These are phyloP conservation scores for Mystacornis crossleyi DNA, from an alignment of 2,113 vertebrate genomes.

Conservation along the genomic window DNA sequence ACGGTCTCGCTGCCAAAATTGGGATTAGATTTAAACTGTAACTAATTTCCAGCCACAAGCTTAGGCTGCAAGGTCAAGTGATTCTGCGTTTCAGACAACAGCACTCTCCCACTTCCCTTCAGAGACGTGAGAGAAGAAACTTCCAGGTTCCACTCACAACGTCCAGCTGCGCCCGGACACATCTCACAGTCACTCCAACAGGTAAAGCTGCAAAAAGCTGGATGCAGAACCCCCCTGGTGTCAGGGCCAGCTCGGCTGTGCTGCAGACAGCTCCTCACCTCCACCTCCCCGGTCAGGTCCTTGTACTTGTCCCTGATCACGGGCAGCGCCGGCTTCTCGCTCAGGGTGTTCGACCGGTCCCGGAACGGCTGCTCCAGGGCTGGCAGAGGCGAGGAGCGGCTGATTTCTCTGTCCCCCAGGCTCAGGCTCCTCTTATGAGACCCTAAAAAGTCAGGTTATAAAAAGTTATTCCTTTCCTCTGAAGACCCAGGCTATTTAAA, in stretches of 20 bases:
- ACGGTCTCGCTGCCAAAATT: not conserved
- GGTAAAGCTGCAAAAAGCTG: accelerated
- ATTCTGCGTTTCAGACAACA: not conserved
- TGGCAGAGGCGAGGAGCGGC: constrained; percentile 80
- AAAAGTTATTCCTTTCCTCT: not conserved
- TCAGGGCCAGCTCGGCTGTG: not conserved
- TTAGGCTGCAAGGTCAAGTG: not conserved
- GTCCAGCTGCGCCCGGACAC: not conserved
- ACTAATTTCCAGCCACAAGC: constrained; percentile 3
- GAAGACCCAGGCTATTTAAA: not conserved
- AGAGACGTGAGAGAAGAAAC: not conserved
- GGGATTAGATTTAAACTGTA: not conserved
- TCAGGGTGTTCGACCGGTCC: constrained; percentile 93
- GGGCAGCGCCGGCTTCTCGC: constrained; percentile 89
- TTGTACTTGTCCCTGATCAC: constrained; percentile 99
- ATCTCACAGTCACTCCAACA: not conserved
- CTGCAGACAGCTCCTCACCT: constrained; percentile 75
- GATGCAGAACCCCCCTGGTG: not conserved
- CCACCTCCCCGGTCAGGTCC: constrained; percentile 96
- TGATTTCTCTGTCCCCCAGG: constrained; percentile 94
- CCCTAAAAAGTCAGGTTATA: constrained; percentile 68
- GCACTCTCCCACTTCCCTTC: not conserved
- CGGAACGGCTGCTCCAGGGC: constrained; percentile 88
- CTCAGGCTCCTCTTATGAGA: constrained; percentile 97
- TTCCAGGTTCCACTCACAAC: not conserved